These are phyloP conservation scores for Oenanthe melanoleuca DNA, from an alignment of 2,113 vertebrate species.

Conservation along the genomic window DNA sequence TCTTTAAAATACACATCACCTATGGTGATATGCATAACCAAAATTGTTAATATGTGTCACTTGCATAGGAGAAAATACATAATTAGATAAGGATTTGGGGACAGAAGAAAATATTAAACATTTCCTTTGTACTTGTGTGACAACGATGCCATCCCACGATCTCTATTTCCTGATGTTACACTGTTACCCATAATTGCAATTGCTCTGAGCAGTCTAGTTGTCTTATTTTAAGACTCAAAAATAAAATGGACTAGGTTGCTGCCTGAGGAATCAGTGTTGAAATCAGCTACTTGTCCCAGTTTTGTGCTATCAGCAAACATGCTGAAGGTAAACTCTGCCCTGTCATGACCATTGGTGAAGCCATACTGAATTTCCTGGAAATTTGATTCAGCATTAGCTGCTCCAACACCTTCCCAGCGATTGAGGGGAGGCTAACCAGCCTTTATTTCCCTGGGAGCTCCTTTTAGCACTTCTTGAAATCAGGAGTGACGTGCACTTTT, in stretches of 20 bases:
- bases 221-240: neutral
- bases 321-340: neutral
- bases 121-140: neutral
- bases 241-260: neutral
- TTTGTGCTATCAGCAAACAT: neutral
- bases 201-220: neutral
- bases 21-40: neutral
- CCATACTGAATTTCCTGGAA: too few relatives aligned
- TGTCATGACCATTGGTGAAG: too few relatives aligned
- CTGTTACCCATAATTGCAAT: neutral
- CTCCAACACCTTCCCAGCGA: neutral
- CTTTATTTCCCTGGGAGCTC: neutral
- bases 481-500: neutral
- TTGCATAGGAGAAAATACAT: neutral
- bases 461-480: neutral
- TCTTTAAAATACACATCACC: neutral
- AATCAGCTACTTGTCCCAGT: neutral
- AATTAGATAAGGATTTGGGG: neutral
- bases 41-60: neutral
- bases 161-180: neutral
- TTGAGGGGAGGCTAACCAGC: accelerated
- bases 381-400: neutral
- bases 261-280: neutral
- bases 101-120: constrained; percentile 7
- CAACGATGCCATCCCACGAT: neutral